Evolutionary conservation across 2,113 vertebrate species (phyloP).

Genomic region (Xenotilapia longispinis): DNA sequence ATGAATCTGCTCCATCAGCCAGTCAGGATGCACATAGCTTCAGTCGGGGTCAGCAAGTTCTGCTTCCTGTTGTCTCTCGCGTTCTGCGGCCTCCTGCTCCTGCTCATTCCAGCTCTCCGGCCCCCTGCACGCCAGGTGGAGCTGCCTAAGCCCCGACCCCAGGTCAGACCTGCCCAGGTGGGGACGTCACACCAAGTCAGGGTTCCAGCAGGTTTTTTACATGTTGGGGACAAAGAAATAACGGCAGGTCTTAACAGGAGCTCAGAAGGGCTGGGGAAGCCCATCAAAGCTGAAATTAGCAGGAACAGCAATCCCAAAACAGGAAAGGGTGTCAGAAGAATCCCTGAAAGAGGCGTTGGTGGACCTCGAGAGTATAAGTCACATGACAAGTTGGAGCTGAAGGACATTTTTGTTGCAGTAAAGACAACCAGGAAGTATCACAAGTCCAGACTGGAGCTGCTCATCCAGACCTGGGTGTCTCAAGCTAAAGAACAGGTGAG

Average conservation of each 20-base stretch:
- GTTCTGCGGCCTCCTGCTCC: slow-evolving; percentile 76
- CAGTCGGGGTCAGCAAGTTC: slow-evolving; percentile 75
- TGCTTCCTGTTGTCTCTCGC: slow-evolving; percentile 81
- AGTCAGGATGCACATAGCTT: slow-evolving; percentile 76
- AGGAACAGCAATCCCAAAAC: background rate
- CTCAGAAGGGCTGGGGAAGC: background rate
- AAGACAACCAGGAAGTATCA: slow-evolving; percentile 95
- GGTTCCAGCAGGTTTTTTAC: background rate
- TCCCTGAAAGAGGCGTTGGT: background rate
- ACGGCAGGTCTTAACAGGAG: background rate
- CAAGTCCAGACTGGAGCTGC: slow-evolving; percentile 80
- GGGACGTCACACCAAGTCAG: background rate
- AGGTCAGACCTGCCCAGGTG: background rate
- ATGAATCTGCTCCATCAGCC: slow-evolving; percentile 20
- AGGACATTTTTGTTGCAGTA: slow-evolving; percentile 91
- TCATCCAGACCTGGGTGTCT: slow-evolving; percentile 92
- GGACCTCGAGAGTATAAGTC: background rate
- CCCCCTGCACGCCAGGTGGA: slow-evolving; percentile 29
- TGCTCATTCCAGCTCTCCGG: slow-evolving; percentile 74
- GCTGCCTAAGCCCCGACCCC: slow-evolving; percentile 46
- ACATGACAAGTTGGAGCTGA: slow-evolving; percentile 69
- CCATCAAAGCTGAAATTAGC: background rate
- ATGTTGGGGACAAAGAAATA: background rate
- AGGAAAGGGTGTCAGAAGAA: background rate
- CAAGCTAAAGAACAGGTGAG: slow-evolving; percentile 81